These are phyloP conservation scores for Calameuta filiformis DNA, from an alignment of 2,888 invertebrate species.

Conservation along the genomic window DNA sequence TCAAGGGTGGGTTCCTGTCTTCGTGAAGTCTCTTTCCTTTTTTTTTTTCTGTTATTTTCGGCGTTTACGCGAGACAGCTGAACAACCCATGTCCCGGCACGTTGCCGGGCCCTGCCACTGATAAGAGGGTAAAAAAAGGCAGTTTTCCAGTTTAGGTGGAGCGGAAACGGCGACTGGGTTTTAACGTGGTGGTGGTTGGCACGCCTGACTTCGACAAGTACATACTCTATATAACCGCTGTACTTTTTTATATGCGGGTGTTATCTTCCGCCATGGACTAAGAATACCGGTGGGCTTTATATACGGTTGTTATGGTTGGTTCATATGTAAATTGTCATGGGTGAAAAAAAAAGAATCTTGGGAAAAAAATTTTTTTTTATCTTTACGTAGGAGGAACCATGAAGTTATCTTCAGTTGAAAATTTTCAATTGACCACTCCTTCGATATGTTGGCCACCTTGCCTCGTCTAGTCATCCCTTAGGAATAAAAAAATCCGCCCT, in stretches of 20 bases:
- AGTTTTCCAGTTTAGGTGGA: conserved; percentile 47
- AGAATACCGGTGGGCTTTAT: neutral
- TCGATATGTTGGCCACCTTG: neutral
- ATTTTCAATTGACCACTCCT: neutral
- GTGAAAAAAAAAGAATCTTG: no score
- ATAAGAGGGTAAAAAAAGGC: conserved; percentile 47
- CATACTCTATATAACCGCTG: neutral
- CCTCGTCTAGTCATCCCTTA: conserved; percentile 27
- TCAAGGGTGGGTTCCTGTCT: neutral
- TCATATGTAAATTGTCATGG: neutral
- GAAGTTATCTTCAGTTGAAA: neutral
- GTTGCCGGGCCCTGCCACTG: conserved; percentile 23
- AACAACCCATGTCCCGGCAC: conserved; percentile 36
- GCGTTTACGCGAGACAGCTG: conserved; percentile 38
- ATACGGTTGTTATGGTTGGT: neutral
- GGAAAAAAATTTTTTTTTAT: no score
- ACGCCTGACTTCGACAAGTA: neutral
- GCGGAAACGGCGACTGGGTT: conserved; percentile 26
- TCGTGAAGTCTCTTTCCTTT: neutral
- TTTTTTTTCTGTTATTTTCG: neutral
- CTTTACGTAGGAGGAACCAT: no score
- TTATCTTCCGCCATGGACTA: conserved; percentile 36
- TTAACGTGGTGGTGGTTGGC: conserved; percentile 6
- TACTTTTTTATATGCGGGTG: conserved; percentile 44
- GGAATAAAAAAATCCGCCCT: conserved; percentile 46